A percentile compares a stretch with the other conserved stretches of the same genome.
Conservation (phyloP, 2,113 vertebrate genomes). For the Sphyrna mokarran region DNA sequence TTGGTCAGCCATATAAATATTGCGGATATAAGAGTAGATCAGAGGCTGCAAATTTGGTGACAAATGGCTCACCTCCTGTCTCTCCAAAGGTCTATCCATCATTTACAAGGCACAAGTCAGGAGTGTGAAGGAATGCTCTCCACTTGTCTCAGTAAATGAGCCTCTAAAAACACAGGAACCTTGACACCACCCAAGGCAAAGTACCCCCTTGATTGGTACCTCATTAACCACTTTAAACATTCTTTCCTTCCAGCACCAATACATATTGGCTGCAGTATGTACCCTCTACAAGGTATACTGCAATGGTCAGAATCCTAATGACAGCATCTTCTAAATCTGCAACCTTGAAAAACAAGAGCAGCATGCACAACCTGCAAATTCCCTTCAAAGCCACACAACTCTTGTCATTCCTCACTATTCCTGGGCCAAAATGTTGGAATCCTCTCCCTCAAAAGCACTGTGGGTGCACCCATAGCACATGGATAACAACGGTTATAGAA, state of each 20-base stretch:
- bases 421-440: neutral
- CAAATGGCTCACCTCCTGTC: neutral
- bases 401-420: neutral
- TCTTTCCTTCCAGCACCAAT: neutral
- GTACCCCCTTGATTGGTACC: neutral
- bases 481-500: neutral
- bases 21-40: neutral
- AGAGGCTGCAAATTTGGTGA: neutral
- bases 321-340: neutral
- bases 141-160: neutral
- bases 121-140: neutral
- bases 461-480: neutral
- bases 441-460: neutral
- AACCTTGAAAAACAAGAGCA: neutral
- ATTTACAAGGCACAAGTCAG: neutral
- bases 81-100: neutral
- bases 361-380: neutral
- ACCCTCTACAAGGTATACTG: neutral
- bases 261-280: neutral
- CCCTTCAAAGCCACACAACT: neutral
- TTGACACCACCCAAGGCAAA: neutral
- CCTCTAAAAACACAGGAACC: neutral
- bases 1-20: neutral
- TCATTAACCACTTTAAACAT: neutral
- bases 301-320: no score